A percentile compares a stretch with the other conserved stretches of the same genome.
Evolutionary conservation across 1,140 invertebrate genomes (phyloP).

Genomic region (Macrotrachela quadricornifera): DNA sequence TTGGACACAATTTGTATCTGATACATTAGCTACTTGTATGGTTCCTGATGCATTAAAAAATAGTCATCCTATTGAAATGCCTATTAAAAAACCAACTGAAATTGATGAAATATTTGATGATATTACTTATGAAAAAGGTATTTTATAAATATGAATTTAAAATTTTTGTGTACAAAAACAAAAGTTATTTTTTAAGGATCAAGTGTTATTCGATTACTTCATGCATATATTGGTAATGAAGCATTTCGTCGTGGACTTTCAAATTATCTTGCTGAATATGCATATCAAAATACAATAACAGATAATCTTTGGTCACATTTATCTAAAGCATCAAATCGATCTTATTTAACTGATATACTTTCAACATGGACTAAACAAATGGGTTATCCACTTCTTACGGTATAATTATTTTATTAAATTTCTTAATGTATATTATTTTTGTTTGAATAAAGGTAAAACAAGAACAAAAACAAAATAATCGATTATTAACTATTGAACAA

Average conservation of each 20-base stretch:
- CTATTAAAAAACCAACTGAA: slow-evolving; percentile 4
- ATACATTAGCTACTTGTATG: not conserved
- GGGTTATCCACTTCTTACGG: no score
- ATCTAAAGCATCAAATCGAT: slow-evolving; percentile 65
- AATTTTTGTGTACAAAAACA: not conserved
- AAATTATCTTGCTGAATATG: slow-evolving; percentile 62
- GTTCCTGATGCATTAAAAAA: not conserved
- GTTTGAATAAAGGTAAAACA: slow-evolving; percentile 1
- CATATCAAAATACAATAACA: slow-evolving; percentile 72
- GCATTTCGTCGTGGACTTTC: slow-evolving; percentile 87
- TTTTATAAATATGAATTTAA: slow-evolving; percentile 3
- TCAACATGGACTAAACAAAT: slow-evolving; percentile 77
- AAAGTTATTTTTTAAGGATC: slow-evolving; percentile 2
- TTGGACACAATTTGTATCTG: slow-evolving; percentile 31
- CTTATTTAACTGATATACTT: slow-evolving; percentile 65
- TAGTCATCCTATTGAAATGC: not conserved
- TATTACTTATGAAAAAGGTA: not conserved
- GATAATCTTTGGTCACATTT: slow-evolving; percentile 79
- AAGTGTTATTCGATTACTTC: slow-evolving; percentile 37
- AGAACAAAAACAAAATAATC: no score
- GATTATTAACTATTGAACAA: slow-evolving; percentile 10
- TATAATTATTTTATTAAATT: no score
- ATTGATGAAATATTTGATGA: not conserved
- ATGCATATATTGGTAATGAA: slow-evolving; percentile 4
- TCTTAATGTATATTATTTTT: slow-evolving; percentile 40